A percentile compares a stretch with the other conserved stretches of the same genome.
These are phyloP conservation scores for Protonemura montana DNA, from an alignment of 2,888 invertebrate genomes.

Conservation along the genomic window DNA sequence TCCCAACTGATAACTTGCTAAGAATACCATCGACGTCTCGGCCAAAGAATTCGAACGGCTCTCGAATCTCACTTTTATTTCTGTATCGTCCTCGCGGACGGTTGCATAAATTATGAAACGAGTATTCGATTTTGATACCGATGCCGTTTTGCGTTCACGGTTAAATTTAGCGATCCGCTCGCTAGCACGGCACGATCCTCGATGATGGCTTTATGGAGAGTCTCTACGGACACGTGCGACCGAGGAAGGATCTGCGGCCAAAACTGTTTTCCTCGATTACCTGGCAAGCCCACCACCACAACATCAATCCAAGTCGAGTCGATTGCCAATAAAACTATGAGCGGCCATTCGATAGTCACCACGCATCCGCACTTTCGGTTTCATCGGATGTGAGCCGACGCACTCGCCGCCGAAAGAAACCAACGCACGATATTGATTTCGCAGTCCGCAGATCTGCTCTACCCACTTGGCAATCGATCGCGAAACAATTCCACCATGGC, in stretches of 20 bases:
- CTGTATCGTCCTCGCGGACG: conserved; percentile 12
- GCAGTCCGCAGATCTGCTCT: not conserved
- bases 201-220: not conserved
- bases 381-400: not conserved
- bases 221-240: not conserved
- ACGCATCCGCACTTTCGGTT: not conserved
- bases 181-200: not conserved
- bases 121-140: not conserved
- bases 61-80: not conserved
- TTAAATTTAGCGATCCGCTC: not conserved
- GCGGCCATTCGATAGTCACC: not conserved
- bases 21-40: not conserved
- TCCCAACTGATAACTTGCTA: not conserved
- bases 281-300: not conserved
- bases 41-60: not conserved
- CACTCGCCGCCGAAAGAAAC: not conserved
- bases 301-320: not conserved
- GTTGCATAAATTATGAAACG: not conserved
- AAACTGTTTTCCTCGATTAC: not conserved
- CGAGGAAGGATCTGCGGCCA: not conserved
- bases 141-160: not conserved
- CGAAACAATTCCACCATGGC: not conserved
- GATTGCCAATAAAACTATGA: not conserved
- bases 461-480: not conserved
- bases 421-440: not conserved